Base-by-base conservation (phyloP, 2,113 vertebrate species). In the Nematolebias whitei region DNA sequence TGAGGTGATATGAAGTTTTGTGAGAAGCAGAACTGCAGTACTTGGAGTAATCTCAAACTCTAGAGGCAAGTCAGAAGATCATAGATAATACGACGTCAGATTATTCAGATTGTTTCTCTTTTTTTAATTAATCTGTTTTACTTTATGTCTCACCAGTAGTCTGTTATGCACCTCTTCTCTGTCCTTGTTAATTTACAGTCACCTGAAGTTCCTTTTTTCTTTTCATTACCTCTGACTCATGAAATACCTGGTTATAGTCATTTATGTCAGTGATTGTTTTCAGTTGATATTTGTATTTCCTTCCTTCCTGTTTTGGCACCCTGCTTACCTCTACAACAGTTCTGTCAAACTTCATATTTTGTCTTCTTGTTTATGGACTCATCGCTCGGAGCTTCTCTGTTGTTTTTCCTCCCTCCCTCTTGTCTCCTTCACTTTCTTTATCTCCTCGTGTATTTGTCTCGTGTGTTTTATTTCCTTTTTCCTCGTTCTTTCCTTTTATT, bases 401-500 rank as follows among this genome's bases (percentile, higher is more conserved):
- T 53, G 51, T 76, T 63, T 58, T 74, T 16, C 64, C 7, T 54
- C 12, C 39, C 38, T 24, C 23, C 7, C 2, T 38, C 23, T 10
- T 59, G 11, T 32, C 43, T 54, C 57, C 24, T 13, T 35, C 45
- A 22, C 35, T 29, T 51, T 29, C 12, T 55, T 12, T 41, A 22
- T n/a, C 1, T 2, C 7, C 51, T 32, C n/a, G 65, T 49, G 32
- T 52, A 9, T 20, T 60, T 20, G 39, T 35, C 22, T 26, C 35
- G 5, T 20, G 18, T 22, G 39, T 26, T 19, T 3, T 32, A 47
- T 61, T 35, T 64, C 35, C 24, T 32, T 54, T 20, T 38, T 53
- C 13, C 18, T 24, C 19, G 51, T 32, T 53, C 20, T 63, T 60
- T 29, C 26, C 44, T 76, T 67, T 74, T 48, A 75, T 61, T 56